Conservation (phyloP, 2,888 invertebrate species). For the Apoderus coryli region DNA sequence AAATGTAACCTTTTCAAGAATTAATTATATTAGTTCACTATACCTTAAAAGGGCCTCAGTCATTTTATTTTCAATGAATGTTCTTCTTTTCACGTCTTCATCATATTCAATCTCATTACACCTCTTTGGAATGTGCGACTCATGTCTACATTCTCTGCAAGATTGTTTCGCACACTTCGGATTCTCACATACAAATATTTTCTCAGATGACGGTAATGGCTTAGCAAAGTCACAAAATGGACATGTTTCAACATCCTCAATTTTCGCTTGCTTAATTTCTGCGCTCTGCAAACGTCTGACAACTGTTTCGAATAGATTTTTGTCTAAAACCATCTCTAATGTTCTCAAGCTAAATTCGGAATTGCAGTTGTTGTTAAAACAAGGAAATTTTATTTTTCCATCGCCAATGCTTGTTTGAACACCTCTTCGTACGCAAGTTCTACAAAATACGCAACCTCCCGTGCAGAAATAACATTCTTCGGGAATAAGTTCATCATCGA, state of each 20-base stretch:
- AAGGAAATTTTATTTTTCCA: conserved; percentile 33
- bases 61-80: conserved; percentile 41
- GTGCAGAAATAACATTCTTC: conserved; percentile 29
- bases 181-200: conserved; percentile 39
- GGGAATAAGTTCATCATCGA: conserved; percentile 36
- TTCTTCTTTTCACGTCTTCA: conserved; percentile 33
- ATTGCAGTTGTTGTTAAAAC: conserved; percentile 32
- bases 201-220: conserved; percentile 19
- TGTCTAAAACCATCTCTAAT: conserved; percentile 32
- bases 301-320: conserved; percentile 33
- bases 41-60: conserved; percentile 34
- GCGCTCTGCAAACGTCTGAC: conserved; percentile 35
- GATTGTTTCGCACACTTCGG: conserved; percentile 39
- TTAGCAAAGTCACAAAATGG: conserved; percentile 40
- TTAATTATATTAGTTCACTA: conserved; percentile 3
- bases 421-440: conserved; percentile 32
- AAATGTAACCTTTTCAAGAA: too few relatives aligned
- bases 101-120: conserved; percentile 38
- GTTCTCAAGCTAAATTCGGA: conserved; percentile 30
- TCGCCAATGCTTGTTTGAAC: conserved; percentile 31
- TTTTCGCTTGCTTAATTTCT: conserved; percentile 37
- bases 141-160: conserved; percentile 38
- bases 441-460: conserved; percentile 32
- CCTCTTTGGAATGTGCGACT: conserved; percentile 37
- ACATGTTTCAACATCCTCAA: conserved; percentile 39